These are phyloP conservation scores for Acholoe squamosa DNA, from an alignment of 2,888 invertebrate species.

Conservation along the genomic window DNA sequence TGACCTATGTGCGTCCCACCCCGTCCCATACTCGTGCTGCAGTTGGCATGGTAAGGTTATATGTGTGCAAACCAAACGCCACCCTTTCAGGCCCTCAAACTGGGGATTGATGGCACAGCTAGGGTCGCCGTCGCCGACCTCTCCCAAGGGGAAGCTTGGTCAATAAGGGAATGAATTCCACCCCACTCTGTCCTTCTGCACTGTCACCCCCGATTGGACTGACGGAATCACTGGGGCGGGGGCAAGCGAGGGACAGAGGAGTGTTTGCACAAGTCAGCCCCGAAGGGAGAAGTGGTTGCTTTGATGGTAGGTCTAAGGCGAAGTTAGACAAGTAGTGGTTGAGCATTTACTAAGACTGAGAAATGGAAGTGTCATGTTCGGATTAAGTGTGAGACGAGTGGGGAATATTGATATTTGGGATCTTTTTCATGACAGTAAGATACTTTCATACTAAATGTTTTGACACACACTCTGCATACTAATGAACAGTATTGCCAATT, in stretches of 20 bases:
- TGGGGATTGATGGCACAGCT: background rate
- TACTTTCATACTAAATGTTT: too few species aligned
- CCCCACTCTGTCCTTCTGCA: background rate
- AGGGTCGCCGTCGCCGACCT: background rate
- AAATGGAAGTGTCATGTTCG: too few species aligned
- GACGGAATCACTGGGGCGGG: background rate
- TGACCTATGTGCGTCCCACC: too few species aligned
- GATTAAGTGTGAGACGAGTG: too few species aligned
- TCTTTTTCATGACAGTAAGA: too few species aligned
- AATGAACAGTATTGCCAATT: too few species aligned
- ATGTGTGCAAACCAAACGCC: conserved; percentile 3
- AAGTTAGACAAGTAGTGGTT: background rate
- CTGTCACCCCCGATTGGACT: background rate
- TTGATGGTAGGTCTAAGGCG: background rate
- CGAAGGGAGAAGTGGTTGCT: too few species aligned
- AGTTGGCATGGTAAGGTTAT: background rate
- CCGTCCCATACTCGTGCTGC: background rate
- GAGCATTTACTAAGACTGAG: too few species aligned
- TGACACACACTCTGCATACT: too few species aligned
- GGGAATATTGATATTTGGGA: too few species aligned
- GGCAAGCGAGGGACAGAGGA: background rate
- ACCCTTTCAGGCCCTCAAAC: background rate
- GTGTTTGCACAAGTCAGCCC: background rate
- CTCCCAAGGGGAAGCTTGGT: background rate
- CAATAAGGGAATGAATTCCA: conserved; percentile 19